phyloP scores from a whole-genome alignment of 2,888 invertebrate genomes.

The Ectemnius continuus region DNA sequence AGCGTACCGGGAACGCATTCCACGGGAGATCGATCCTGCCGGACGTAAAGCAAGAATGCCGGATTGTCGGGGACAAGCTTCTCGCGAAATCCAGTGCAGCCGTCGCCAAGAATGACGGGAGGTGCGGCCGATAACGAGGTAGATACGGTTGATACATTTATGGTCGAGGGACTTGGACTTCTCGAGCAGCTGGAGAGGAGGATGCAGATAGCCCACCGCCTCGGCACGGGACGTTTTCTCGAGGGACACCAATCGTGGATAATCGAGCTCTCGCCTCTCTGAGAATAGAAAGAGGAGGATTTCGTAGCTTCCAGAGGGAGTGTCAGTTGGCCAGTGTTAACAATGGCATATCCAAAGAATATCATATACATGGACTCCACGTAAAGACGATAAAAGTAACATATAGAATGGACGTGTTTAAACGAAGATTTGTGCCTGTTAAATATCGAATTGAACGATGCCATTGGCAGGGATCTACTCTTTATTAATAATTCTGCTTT shows the following conservation, averaged over 20 bases:
- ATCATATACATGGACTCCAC: slow-evolving; percentile 2
- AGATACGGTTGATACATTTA: slow-evolving; percentile 40
- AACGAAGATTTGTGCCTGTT: slow-evolving; percentile 11
- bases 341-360: too few species aligned
- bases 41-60: slow-evolving; percentile 35
- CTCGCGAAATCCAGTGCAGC: slow-evolving; percentile 22
- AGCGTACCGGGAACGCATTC: slow-evolving; percentile 33
- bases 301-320: too few species aligned
- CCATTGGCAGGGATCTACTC: not conserved
- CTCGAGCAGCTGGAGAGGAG: slow-evolving; percentile 41
- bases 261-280: not conserved
- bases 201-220: slow-evolving; percentile 19
- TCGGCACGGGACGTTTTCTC: not conserved
- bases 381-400: not conserved
- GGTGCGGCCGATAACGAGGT: slow-evolving; percentile 55
- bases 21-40: slow-evolving; percentile 34
- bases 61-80: slow-evolving; percentile 41
- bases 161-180: slow-evolving; percentile 23
- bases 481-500: too few species aligned
- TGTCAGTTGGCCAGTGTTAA: too few species aligned
- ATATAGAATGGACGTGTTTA: slow-evolving; percentile 25
- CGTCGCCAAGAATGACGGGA: slow-evolving; percentile 29
- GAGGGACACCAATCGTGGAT: slow-evolving; percentile 5
- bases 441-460: slow-evolving; percentile 23
- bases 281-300: slow-evolving; percentile 5